Conservation (phyloP, 2,797 vertebrate genomes). For the Neosalanx taihuensis region DNA sequence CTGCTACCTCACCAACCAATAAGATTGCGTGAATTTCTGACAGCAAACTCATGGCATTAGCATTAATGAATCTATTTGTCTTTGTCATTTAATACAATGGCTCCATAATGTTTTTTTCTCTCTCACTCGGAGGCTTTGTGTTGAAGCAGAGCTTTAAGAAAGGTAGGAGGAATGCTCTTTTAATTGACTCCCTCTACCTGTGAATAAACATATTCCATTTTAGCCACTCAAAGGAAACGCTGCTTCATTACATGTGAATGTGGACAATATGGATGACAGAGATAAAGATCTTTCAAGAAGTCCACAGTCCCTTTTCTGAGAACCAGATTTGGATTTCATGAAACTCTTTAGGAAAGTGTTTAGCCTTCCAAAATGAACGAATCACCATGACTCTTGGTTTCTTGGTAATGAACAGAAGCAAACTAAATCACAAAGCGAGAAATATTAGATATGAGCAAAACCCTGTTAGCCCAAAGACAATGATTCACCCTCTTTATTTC, state of each 20-base stretch:
- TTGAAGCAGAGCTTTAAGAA: background rate
- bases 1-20: background rate
- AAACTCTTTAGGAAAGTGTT: too few species aligned
- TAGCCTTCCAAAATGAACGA: too few species aligned
- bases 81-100: background rate
- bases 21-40: background rate
- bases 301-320: too few species aligned
- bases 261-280: too few species aligned
- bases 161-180: background rate
- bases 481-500: slow-evolving; percentile 17
- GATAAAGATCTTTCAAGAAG: too few species aligned
- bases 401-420: background rate
- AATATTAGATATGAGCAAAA: background rate
- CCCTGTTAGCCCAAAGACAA: background rate
- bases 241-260: too few species aligned
- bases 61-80: background rate
- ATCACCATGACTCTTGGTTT: too few species aligned
- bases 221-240: background rate
- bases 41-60: background rate
- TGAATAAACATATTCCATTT: background rate
- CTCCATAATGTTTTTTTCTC: background rate
- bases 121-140: background rate
- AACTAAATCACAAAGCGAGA: background rate
- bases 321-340: too few species aligned
- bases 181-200: slow-evolving; percentile 1